phyloP scores from a whole-genome alignment of 2,797 vertebrate genomes.

The Poeciliopsis infans region DNA sequence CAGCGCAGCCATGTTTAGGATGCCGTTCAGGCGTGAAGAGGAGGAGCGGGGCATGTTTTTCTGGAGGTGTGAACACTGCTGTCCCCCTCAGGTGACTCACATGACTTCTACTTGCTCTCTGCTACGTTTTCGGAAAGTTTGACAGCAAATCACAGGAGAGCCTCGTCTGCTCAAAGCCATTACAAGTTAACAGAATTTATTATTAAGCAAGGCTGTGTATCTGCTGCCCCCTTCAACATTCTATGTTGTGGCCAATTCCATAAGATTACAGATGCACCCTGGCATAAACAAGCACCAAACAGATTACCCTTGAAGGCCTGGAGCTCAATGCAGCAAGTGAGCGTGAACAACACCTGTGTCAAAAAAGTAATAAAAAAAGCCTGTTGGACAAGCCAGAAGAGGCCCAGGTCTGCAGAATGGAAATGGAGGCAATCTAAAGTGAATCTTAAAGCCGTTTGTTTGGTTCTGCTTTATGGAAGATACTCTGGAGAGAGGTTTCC shows the following conservation, averaged over 20 bases:
- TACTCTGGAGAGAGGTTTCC: conserved; percentile 59
- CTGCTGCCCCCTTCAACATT: conserved; percentile 36
- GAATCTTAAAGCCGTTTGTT: conserved; percentile 68
- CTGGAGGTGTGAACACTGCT: conserved; percentile 62
- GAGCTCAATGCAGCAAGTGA: conserved; percentile 48
- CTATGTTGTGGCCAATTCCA: conserved; percentile 64
- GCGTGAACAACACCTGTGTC: conserved; percentile 68
- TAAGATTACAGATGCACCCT: conserved; percentile 67
- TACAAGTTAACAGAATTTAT: conserved; percentile 56
- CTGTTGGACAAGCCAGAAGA: conserved; percentile 45
- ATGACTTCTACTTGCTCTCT: conserved; percentile 43
- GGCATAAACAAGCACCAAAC: conserved; percentile 56
- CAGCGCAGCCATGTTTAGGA: conserved; percentile 79
- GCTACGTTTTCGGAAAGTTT: conserved; percentile 71
- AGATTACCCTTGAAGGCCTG: conserved; percentile 70
- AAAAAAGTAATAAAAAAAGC: conserved; percentile 51
- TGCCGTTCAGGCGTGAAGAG: conserved; percentile 73
- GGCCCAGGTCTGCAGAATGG: conserved; percentile 23
- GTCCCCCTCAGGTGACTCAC: conserved; percentile 59
- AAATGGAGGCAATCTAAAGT: conserved; percentile 54
- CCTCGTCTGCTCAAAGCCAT: conserved; percentile 67
- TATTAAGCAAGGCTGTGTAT: conserved; percentile 53
- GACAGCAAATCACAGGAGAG: conserved; percentile 75
- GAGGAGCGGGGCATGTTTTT: conserved; percentile 61
- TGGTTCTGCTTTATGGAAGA: conserved; percentile 56